Percentiles rank a stretch among this genome's conserved stretches.
phyloP scores from a whole-genome alignment of 2,888 invertebrate genomes.

The Drosophila kambysellisi region DNA sequence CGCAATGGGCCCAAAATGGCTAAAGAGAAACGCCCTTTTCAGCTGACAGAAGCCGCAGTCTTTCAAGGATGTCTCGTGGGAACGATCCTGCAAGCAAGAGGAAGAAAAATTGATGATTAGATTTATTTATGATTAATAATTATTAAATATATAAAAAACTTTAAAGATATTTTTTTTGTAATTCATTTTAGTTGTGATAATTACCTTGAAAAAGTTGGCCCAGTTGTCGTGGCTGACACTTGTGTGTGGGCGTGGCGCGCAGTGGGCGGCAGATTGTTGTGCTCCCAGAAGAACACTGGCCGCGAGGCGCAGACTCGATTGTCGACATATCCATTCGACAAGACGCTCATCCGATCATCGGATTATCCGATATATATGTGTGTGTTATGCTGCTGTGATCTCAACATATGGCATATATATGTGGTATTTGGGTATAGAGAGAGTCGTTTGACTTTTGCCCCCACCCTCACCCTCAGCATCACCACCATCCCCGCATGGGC shows the following conservation, averaged over 20 bases:
- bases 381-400: conserved; percentile 2
- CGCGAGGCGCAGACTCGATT: conserved; percentile 21
- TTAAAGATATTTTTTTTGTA: neutral
- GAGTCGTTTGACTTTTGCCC: conserved; percentile 27
- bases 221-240: conserved; percentile 37
- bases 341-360: neutral
- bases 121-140: no score
- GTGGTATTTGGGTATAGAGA: conserved; percentile 10
- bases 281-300: conserved; percentile 4
- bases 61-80: conserved; percentile 46
- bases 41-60: conserved; percentile 46
- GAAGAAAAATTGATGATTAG: neutral
- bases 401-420: conserved; percentile 3
- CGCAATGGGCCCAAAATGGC: conserved; percentile 31
- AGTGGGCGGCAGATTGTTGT: conserved; percentile 26
- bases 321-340: conserved; percentile 28
- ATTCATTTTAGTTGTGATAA: conserved; percentile 1
- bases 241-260: conserved; percentile 50
- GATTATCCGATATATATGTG: conserved; percentile 8
- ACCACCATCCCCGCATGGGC: neutral
- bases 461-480: neutral
- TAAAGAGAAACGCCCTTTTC: conserved; percentile 33
- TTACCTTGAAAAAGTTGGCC: conserved; percentile 73
- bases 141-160: neutral
- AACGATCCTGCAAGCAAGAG: conserved; percentile 39